Percentiles rank a stretch among this genome's conserved stretches.
Conservation (phyloP, 2,113 vertebrate genomes). For the Notechis scutatus region DNA sequence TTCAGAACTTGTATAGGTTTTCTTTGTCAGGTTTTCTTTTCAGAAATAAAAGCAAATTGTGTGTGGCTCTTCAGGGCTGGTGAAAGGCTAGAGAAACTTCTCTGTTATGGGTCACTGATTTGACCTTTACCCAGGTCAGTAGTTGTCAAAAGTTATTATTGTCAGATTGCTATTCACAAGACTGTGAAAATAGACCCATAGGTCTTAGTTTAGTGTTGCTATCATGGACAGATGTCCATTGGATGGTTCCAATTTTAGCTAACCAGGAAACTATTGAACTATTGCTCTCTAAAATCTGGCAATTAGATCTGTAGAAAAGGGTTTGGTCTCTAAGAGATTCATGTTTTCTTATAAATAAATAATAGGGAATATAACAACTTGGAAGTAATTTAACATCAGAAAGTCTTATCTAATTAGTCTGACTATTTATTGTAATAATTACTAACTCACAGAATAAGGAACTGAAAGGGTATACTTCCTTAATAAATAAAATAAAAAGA, state of each 20-base stretch:
- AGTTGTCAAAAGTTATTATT: constrained; percentile 10
- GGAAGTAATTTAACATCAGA: neutral
- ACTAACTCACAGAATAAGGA: neutral
- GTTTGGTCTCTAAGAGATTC: neutral
- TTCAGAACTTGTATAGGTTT: constrained; percentile 21
- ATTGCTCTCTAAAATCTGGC: neutral
- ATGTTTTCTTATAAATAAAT: neutral
- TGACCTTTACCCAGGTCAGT: constrained; percentile 29
- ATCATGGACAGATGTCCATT: neutral
- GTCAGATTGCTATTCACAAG: constrained; percentile 29
- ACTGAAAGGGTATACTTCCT: neutral
- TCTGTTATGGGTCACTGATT: constrained; percentile 41
- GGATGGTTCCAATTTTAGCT: constrained; percentile 14
- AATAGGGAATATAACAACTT: neutral
- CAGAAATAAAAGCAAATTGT: neutral
- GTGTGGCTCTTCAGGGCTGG: constrained; percentile 35
- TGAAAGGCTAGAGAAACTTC: constrained; percentile 26
- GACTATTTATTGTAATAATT: neutral
- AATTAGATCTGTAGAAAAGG: neutral
- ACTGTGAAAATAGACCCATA: constrained; percentile 29
- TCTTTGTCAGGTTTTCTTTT: constrained; percentile 2
- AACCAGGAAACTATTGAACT: neutral
- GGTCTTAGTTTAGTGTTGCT: constrained; percentile 19
- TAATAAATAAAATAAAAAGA: neutral
- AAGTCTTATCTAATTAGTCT: rapidly evolving